These are phyloP conservation scores for Tanypteryx hageni DNA, from an alignment of 2,888 invertebrate species.

Conservation along the genomic window DNA sequence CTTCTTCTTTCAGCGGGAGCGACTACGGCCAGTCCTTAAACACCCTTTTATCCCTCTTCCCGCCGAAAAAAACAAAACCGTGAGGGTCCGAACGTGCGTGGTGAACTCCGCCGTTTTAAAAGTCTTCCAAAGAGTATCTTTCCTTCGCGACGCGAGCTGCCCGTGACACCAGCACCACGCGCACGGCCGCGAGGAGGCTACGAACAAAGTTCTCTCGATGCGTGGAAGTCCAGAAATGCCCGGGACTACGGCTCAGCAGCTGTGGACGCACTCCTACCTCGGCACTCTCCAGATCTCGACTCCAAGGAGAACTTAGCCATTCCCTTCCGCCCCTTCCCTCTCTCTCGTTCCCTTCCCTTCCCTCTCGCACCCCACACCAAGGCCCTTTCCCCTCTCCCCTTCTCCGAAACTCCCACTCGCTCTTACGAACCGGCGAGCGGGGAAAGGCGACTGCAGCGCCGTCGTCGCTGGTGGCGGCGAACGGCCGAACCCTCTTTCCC, in stretches of 20 bases:
- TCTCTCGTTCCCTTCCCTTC: slow-evolving; percentile 14
- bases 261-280: slow-evolving; percentile 40
- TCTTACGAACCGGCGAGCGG: background rate
- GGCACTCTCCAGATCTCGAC: slow-evolving; percentile 59
- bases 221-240: slow-evolving; percentile 30
- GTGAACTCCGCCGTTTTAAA: background rate
- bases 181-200: background rate
- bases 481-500: background rate
- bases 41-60: background rate
- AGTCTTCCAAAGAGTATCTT: background rate
- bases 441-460: slow-evolving; percentile 23
- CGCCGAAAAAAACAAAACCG: background rate
- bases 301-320: slow-evolving; percentile 48
- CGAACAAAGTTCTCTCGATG: background rate
- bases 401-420: background rate
- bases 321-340: slow-evolving; percentile 15
- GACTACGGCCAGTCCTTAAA: background rate
- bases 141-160: background rate
- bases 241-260: background rate
- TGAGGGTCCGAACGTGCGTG: background rate
- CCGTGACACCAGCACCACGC: background rate
- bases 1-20: background rate
- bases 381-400: background rate
- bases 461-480: background rate
- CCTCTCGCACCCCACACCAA: background rate